Evolutionary conservation across 1,140 invertebrate species (phyloP).

Genomic region (Leptonema lineaticorne): DNA sequence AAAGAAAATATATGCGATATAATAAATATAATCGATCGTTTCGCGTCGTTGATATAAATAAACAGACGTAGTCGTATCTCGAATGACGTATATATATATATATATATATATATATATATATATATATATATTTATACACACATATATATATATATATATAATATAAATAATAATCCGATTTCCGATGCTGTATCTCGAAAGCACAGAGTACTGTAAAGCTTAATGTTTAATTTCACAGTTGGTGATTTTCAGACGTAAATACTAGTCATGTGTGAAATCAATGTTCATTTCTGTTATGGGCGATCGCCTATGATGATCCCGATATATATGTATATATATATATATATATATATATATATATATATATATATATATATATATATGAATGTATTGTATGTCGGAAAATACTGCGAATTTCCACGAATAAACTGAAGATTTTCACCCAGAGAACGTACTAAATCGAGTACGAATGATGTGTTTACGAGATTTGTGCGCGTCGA

Average conservation of each 20-base stretch:
- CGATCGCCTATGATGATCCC: slow-evolving; percentile 17
- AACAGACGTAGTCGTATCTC: background rate
- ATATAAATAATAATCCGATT: background rate
- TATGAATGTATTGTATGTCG: too few relatives aligned
- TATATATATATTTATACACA: too few relatives aligned
- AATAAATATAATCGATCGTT: background rate
- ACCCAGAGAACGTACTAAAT: background rate
- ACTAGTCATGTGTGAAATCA: slow-evolving; percentile 19
- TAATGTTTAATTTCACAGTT: slow-evolving; percentile 19
- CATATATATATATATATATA: background rate
- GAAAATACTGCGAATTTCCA: too few relatives aligned
- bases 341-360: background rate
- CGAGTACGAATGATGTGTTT: background rate
- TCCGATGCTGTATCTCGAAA: slow-evolving; percentile 4
- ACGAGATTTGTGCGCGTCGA: too few relatives aligned
- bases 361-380: too few relatives aligned
- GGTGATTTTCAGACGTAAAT: slow-evolving; percentile 10
- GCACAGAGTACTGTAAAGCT: slow-evolving; percentile 12
- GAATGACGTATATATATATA: background rate
- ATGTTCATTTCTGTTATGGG: slow-evolving; percentile 13
- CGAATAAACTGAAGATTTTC: background rate
- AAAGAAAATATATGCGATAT: background rate
- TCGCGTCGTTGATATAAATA: background rate
- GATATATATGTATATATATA: background rate
- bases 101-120: background rate